phyloP scores from a whole-genome alignment of 2,797 vertebrate genomes.

The Pipistrellus kuhlii region DNA sequence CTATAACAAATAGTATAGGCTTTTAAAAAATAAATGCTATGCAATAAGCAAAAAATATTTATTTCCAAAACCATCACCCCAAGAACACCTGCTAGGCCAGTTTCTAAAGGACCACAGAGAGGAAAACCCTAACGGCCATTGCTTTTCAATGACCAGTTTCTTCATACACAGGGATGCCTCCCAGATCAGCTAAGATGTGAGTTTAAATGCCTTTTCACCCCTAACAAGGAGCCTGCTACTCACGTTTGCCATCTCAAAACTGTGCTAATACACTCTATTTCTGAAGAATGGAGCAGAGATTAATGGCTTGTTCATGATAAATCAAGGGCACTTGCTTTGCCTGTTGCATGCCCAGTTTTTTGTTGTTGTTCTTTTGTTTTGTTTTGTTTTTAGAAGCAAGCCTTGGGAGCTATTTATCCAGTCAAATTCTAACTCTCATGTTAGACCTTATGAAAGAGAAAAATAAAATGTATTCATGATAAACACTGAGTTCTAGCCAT shows the following conservation, averaged over 20 bases:
- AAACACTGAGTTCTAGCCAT: conserved; percentile 62
- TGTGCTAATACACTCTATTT: conserved; percentile 50
- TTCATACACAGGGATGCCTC: not conserved
- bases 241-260: conserved; percentile 47
- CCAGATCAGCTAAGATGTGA: not conserved
- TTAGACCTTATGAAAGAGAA: conserved; percentile 63
- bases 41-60: not conserved
- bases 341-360: conserved; percentile 61
- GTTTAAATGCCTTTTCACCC: not conserved
- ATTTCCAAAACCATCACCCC: not conserved
- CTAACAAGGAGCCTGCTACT: not conserved
- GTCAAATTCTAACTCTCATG: conserved; percentile 59
- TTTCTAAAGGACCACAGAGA: not conserved
- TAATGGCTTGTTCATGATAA: conserved; percentile 64
- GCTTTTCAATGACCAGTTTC: not conserved
- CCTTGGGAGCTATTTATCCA: conserved; percentile 75
- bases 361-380: too few species aligned
- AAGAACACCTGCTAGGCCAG: not conserved
- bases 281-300: conserved; percentile 38
- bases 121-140: not conserved
- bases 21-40: conserved; percentile 16
- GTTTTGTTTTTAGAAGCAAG: conserved; percentile 56
- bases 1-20: not conserved
- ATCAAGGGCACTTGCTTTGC: conserved; percentile 60
- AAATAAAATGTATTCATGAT: conserved; percentile 73